These are phyloP conservation scores for Oreochromis niloticus DNA, from an alignment of 2,113 vertebrate species.

Conservation along the genomic window DNA sequence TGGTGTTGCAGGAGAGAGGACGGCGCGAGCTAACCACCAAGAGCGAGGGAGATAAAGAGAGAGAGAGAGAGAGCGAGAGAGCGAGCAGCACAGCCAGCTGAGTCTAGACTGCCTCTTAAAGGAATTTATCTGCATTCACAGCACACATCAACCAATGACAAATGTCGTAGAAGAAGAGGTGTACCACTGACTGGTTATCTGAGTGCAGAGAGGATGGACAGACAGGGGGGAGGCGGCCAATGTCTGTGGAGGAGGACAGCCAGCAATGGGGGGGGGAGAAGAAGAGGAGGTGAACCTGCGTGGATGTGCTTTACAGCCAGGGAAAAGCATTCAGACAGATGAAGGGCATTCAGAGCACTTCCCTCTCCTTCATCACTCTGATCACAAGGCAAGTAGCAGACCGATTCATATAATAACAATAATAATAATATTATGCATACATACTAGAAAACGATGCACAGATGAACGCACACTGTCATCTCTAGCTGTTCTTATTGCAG, in stretches of 20 bases:
- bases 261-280: neutral
- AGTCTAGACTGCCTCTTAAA: constrained; percentile 67
- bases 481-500: neutral
- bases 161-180: neutral
- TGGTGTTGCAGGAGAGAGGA: constrained; percentile 44
- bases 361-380: neutral
- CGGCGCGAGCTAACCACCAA: neutral
- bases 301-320: constrained; percentile 11
- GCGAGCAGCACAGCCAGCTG: neutral
- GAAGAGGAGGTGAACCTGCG: neutral
- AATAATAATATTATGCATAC: neutral
- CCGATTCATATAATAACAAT: no score
- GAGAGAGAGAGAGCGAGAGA: neutral
- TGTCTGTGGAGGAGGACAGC: constrained; percentile 1
- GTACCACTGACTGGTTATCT: constrained; percentile 25
- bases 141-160: constrained; percentile 39
- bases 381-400: neutral
- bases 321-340: constrained; percentile 45
- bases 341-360: constrained; percentile 60
- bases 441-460: neutral
- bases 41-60: neutral
- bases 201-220: constrained; percentile 9
- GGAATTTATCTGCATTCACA: constrained; percentile 51
- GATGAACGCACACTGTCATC: neutral
- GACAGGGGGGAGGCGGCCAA: constrained; percentile 28